Percentiles rank a stretch among this genome's conserved stretches.
Conservation (phyloP, 2,113 vertebrate species). For the Orthonyx spaldingii region DNA sequence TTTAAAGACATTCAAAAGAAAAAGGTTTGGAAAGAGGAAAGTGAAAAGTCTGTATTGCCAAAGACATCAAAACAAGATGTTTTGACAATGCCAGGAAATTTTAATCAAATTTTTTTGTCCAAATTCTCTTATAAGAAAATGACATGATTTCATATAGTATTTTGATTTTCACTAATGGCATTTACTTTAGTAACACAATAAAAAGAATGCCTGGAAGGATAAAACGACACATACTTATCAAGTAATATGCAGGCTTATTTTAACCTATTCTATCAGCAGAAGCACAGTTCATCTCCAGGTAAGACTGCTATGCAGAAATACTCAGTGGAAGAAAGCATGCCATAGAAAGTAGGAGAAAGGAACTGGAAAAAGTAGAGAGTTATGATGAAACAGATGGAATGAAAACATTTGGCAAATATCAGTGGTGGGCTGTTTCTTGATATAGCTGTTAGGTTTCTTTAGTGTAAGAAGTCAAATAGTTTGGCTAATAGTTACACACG, state of each 20-base stretch:
- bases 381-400: neutral
- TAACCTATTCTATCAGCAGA: neutral
- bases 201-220: neutral
- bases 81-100: conserved; percentile 1
- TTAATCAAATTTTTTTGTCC: neutral
- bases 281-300: neutral
- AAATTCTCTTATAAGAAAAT: neutral
- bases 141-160: neutral
- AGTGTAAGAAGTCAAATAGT: neutral
- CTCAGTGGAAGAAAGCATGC: neutral
- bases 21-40: neutral
- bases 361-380: neutral
- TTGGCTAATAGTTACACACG: neutral
- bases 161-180: neutral
- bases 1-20: neutral
- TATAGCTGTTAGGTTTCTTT: neutral
- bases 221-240: neutral
- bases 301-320: neutral
- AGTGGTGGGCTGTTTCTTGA: neutral
- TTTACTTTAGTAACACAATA: neutral
- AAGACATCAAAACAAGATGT: neutral
- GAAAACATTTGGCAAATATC: neutral
- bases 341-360: neutral
- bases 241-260: neutral
- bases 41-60: neutral